Conservation (phyloP, 2,888 invertebrate genomes). For the Unio delphinus region DNA sequence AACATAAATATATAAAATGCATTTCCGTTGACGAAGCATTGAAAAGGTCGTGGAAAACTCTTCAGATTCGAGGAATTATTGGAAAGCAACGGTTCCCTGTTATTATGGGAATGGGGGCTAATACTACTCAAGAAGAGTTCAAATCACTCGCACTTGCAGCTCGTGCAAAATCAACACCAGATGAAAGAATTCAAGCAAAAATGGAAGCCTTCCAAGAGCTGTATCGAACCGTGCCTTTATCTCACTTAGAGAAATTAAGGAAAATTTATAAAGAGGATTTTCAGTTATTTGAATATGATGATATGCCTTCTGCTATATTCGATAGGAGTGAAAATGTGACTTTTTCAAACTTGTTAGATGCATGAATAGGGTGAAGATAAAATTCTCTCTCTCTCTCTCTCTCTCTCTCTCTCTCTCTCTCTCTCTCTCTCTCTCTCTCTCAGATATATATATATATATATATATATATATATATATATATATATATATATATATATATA, state of each 20-base stretch:
- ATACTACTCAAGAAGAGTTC: slow-evolving; percentile 4
- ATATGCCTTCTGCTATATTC: slow-evolving; percentile 16
- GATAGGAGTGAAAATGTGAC: background rate
- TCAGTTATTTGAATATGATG: slow-evolving; percentile 23
- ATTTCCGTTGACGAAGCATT: slow-evolving; percentile 27
- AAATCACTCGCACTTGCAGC: slow-evolving; percentile 16
- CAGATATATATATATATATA: too few species aligned
- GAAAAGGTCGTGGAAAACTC: slow-evolving; percentile 21
- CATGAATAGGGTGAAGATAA: too few species aligned
- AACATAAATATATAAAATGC: slow-evolving; percentile 14
- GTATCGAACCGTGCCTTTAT: slow-evolving; percentile 14
- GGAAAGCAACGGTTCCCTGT: slow-evolving; percentile 20
- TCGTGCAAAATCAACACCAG: slow-evolving; percentile 9
- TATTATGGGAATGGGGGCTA: background rate
- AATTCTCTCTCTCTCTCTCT: too few species aligned
- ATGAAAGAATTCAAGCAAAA: slow-evolving; percentile 13
- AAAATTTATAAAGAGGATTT: slow-evolving; percentile 18
- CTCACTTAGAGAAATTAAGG: slow-evolving; percentile 11
- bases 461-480: too few species aligned
- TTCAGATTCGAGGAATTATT: slow-evolving; percentile 27
- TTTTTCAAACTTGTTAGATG: too few species aligned
- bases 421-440: too few species aligned
- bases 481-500: too few species aligned
- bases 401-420: too few species aligned
- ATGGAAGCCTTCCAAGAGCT: slow-evolving; percentile 12